Base-by-base conservation (phyloP, 2,797 vertebrate genomes). In the Delichon dasypus region DNA sequence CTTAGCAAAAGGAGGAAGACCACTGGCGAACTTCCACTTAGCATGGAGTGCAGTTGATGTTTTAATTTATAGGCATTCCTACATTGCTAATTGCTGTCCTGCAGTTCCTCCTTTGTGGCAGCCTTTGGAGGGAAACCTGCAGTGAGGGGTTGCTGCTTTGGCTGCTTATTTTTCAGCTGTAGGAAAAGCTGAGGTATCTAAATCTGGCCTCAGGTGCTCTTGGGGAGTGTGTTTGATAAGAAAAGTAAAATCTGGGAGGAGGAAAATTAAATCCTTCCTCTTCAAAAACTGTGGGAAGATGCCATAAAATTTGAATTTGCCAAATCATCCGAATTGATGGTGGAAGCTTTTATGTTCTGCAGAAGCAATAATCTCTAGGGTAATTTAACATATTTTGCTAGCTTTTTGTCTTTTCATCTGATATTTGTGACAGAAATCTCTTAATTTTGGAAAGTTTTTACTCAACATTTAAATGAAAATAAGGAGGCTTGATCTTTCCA, bases 301-400 rank as follows among this genome's bases (percentile, higher is more conserved):
- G 19, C 62, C 8, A 9, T 88, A 29, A 85, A 85, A 79, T 71
- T 32, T 55, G 44, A 90, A 53, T 85, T 94, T 76, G 15, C 66
- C 47, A 75, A 81, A 73, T 89, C 66, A 71, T 53, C 26, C 0
- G 1, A 68, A 64, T 8, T 27, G 42, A 26, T 27, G 7, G 18
- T 71, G 61, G 36, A 87, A 57, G 11, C 11, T 85, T 61, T 2
- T 26, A 22, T 58, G 58, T 73, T 89, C 42, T 66, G 6, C 32
- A 54, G 66, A 65, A 81, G 26, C 68, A 68, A 30, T 73, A 44
- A 83, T 58, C 19, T 57, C 7, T 36, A 57, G 53, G 17, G 13
- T 84, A 71, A 66, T 16, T 54, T 70, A 23, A 38, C 12, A 9
- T 3, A 1, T 34, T 42, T 25, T 70, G 6, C 30, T 76, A 11